Evolutionary conservation across 2,113 vertebrate species (phyloP).

Genomic region (Archilochus colubris): DNA sequence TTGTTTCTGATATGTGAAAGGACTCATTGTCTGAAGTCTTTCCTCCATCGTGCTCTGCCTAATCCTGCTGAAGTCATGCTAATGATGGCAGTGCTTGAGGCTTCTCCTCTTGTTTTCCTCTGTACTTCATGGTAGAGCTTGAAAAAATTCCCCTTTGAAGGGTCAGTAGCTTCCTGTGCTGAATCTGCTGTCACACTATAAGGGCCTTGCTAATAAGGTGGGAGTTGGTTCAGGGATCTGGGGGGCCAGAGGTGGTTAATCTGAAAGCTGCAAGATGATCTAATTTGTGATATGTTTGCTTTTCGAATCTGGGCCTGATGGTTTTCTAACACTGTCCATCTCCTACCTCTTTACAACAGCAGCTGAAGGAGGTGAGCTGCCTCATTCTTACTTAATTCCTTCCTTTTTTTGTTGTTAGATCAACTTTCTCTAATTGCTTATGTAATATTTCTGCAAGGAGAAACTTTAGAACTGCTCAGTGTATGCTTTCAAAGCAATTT

Average conservation of each 20-base stretch:
- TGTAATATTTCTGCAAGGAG: neutral
- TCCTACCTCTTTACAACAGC: fast-evolving
- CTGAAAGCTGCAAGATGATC: neutral
- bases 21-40: constrained; percentile 62
- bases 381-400: neutral
- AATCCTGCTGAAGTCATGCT: constrained; percentile 47
- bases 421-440: neutral
- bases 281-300: neutral
- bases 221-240: neutral
- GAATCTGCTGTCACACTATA: fast-evolving
- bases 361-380: neutral
- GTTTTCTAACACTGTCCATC: neutral
- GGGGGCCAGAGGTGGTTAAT: neutral
- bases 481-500: neutral
- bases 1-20: constrained; percentile 62
- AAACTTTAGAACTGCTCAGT: neutral
- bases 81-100: neutral
- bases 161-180: neutral
- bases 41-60: constrained; percentile 33
- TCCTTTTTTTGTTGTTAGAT: neutral
- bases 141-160: neutral
- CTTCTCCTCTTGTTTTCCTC: neutral
- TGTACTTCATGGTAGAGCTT: neutral
- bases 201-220: neutral
- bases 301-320: neutral